Base-by-base conservation (phyloP, 2,113 vertebrate species). In the Himantopus leucocephalus region DNA sequence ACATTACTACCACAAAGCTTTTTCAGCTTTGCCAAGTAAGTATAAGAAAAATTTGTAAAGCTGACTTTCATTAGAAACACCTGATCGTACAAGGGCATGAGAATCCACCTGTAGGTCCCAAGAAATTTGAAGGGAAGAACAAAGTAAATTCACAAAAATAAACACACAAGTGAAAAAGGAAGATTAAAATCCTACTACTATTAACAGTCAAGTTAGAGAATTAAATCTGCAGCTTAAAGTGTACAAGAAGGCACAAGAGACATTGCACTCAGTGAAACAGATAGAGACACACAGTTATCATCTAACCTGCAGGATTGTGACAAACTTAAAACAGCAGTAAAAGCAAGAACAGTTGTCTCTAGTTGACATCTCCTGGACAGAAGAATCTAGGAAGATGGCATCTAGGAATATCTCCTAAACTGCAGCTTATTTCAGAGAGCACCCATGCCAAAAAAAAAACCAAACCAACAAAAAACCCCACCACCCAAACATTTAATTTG, bases 381-480 rank as follows among this genome's bases (percentile, higher is more conserved):
- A 72, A 62, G 5, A 73, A 30, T 3, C 10, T 22, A 30, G 15
- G 13, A 73, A 81, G 20, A 48, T 6, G 1, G 27, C 14, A 39
- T 39, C 39, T 39, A 39, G 39, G 39, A 73, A 26, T 5, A 4
- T 48, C 20, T 67, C n/a, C 52, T 41, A 39, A 67, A 72, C 12
- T 8, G 29, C 22, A 77, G 19, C 11, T 77, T 47, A 83, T 43
- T 53, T 19, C 20, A 56, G 23, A 66, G 13, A 77, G 13, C 26
- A 63, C 5, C 16, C 22, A 53, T 5, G 8, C 1, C 18, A 37
- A 75, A 63, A 53, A 16, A 24, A 29, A 2, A 2, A 1, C 22
- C 43, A 45, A 45, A 45, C 43, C 43, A 6, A 12, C 22, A 50
- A 50, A 50, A 12, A 27, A 27, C 26, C 9, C 27, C 16, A 11